Evolutionary conservation across 2,797 vertebrate genomes (phyloP), one percentile per base, ranked within the genome.

Genomic region (Pangasius larnaudii): DNA sequence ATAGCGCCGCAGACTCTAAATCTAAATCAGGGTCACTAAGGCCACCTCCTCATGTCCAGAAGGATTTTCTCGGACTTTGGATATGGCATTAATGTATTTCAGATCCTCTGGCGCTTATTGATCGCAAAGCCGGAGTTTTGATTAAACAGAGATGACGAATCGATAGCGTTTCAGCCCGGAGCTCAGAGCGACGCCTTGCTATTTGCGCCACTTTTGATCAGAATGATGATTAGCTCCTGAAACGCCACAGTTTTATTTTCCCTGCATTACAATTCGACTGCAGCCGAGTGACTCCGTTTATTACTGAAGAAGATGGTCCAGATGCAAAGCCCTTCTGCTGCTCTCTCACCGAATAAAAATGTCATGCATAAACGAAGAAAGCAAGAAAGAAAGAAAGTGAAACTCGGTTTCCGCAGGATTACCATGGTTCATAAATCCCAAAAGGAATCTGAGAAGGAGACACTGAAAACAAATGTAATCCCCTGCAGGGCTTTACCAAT

Each of bases 21-120:
- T 93, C 90, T 93, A 88, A 92, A 94, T 92, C 87, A 87, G 87
- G 94, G 92, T 92, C 91, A 82, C 90, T 86, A 30, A 87, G 87
- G 90, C 93, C 91, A 92, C 90, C 89, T 88, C 46, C 30, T 7
- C 6, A 13, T 5, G 72, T 87, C 78, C 56, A 30, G 87, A 53
- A 59, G 59, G 77, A 89, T 89, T 86, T 83, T 82, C 78, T 74
- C 63, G n/a, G 67, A 86, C 86, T 87, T 75, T 46, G 71, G 77
- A 83, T 90, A 74, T 87, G 87, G 80, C 42, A 58, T 77, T 33
- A 84, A 88, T 89, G 86, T 84, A 82, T 87, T 89, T 87, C 46
- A 67, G 88, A 89, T 85, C 86, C 80, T 83, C 82, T 53, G 85
- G 61, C 69, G 49, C 6, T n/a, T 89, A 90, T 90, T 58, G 86